These are phyloP conservation scores for Felis chaus DNA, from an alignment of 2,113 vertebrate species.

Conservation along the genomic window DNA sequence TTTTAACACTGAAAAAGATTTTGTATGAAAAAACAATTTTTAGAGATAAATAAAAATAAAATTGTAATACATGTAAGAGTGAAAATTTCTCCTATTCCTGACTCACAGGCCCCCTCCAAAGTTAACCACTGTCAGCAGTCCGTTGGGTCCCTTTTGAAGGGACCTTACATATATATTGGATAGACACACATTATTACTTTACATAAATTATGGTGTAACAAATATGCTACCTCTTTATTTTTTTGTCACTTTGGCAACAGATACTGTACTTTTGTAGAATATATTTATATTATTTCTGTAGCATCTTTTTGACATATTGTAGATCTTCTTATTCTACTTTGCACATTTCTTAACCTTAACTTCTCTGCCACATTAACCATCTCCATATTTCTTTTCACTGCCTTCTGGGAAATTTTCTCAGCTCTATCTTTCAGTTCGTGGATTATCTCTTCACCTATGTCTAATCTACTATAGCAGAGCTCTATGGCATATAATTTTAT, in stretches of 20 bases:
- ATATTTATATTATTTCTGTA: not conserved
- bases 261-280: not conserved
- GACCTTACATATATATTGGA: not conserved
- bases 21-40: not conserved
- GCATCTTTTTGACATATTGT: not conserved
- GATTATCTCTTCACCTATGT: not conserved
- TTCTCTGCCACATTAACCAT: not conserved
- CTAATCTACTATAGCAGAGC: not conserved
- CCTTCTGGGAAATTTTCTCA: not conserved
- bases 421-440: not conserved
- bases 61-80: not conserved
- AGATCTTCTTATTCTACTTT: not conserved
- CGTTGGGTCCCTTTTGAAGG: not conserved
- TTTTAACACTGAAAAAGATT: not conserved
- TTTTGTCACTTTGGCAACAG: not conserved
- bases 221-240: not conserved
- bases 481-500: not conserved
- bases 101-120: not conserved
- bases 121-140: not conserved
- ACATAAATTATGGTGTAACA: not conserved
- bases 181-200: not conserved
- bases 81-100: not conserved
- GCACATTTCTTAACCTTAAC: not conserved
- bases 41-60: not conserved
- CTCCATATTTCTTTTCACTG: not conserved